Percentiles rank a stretch among this genome's conserved stretches.
Evolutionary conservation across 2,888 invertebrate genomes (phyloP).

Genomic region (Athalia rosae): DNA sequence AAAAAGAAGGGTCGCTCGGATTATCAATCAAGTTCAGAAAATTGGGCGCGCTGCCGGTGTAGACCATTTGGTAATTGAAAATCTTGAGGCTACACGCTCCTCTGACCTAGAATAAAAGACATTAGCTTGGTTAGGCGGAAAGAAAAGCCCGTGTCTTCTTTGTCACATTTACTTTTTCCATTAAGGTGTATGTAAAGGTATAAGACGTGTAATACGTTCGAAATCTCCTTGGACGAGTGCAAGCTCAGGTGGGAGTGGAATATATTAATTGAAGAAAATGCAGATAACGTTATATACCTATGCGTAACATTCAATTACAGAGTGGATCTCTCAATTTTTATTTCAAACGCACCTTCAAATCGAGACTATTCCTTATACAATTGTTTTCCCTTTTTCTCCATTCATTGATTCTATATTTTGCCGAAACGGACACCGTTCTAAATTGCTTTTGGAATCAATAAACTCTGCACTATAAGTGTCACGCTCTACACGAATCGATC

Average conservation of each 20-base stretch:
- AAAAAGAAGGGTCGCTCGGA: conserved; percentile 11
- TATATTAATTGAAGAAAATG: not conserved
- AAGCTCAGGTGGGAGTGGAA: not conserved
- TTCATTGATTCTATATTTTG: no score
- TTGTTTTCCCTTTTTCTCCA: no score
- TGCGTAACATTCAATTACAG: no score
- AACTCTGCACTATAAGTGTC: no score
- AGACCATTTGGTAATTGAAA: conserved; percentile 35
- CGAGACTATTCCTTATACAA: no score
- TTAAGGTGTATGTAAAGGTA: conserved; percentile 6
- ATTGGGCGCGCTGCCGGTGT: not conserved
- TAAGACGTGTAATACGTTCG: not conserved
- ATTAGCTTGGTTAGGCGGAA: not conserved
- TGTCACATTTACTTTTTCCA: not conserved
- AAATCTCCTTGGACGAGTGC: no score
- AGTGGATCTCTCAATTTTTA: no score
- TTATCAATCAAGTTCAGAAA: conserved; percentile 32
- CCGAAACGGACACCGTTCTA: no score
- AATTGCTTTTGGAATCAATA: no score
- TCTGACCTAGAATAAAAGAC: conserved; percentile 2
- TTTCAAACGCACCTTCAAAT: no score
- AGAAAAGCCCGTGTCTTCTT: not conserved
- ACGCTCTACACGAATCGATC: no score
- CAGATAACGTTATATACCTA: no score
- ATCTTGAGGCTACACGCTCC: conserved; percentile 1